These are phyloP conservation scores for Marasmarcha lunaedactyla DNA, from an alignment of 2,888 invertebrate species.

Conservation along the genomic window DNA sequence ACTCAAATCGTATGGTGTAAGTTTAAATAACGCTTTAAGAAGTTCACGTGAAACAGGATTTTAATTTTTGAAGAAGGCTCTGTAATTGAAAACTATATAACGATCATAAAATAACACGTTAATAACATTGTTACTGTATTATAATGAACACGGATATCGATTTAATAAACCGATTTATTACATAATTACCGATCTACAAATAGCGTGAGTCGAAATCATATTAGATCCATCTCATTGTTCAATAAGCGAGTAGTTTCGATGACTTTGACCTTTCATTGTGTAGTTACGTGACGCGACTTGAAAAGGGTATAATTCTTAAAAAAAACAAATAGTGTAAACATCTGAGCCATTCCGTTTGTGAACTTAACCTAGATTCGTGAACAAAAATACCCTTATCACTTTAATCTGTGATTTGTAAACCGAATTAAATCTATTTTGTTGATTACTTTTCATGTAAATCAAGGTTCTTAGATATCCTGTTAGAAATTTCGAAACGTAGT, in stretches of 20 bases:
- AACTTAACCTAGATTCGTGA: neutral
- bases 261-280: constrained; percentile 9
- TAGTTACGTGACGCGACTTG: constrained; percentile 9
- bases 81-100: no score
- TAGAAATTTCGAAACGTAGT: neutral
- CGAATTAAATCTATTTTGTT: neutral
- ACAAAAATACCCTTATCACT: neutral
- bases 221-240: neutral
- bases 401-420: neutral
- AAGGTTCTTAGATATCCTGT: neutral
- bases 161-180: neutral
- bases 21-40: no score
- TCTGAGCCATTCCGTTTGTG: neutral
- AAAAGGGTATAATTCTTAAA: constrained; percentile 2
- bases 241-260: neutral
- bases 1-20: no score
- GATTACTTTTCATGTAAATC: neutral
- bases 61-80: no score
- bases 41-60: no score
- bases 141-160: no score
- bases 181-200: constrained; percentile 3
- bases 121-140: no score
- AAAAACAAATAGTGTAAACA: neutral
- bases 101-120: no score
- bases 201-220: constrained; percentile 17